phyloP scores from a whole-genome alignment of 2,113 vertebrate species.

The Alces alces region DNA sequence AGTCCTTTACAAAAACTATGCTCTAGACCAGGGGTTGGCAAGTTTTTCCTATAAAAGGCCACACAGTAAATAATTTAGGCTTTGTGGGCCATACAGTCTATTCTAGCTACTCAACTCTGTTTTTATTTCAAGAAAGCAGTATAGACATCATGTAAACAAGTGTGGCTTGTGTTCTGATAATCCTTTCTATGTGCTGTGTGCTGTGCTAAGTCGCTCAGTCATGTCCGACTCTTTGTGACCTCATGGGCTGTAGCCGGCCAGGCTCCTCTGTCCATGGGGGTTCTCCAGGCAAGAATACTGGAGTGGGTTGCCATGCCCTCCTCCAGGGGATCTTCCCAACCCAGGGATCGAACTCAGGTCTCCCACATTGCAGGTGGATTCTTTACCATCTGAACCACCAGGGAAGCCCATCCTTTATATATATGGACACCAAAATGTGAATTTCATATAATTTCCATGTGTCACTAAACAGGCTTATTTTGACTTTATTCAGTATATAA shows the following conservation, averaged over 20 bases:
- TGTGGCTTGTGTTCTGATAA: background rate
- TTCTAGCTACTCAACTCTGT: background rate
- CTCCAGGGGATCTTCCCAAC: background rate
- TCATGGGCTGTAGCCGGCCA: background rate
- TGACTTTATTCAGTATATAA: background rate
- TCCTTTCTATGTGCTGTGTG: background rate
- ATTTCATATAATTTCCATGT: background rate
- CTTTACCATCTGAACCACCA: background rate
- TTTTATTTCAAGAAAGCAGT: slow-evolving; percentile 9
- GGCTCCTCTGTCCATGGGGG: background rate
- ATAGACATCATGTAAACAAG: background rate
- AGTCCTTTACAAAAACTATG: background rate
- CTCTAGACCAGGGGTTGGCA: background rate
- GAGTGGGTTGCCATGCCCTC: background rate
- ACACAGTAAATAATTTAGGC: background rate
- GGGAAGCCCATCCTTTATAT: background rate
- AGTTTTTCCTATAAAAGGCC: background rate
- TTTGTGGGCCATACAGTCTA: background rate
- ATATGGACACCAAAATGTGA: background rate
- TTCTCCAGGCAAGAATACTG: background rate
- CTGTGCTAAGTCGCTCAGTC: background rate
- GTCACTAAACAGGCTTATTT: background rate
- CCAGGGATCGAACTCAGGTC: background rate
- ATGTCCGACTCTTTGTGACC: background rate
- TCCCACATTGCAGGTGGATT: background rate